These are phyloP conservation scores for Pristionchus maxplancki DNA, from an alignment of 2,888 invertebrate species.

Conservation along the genomic window DNA sequence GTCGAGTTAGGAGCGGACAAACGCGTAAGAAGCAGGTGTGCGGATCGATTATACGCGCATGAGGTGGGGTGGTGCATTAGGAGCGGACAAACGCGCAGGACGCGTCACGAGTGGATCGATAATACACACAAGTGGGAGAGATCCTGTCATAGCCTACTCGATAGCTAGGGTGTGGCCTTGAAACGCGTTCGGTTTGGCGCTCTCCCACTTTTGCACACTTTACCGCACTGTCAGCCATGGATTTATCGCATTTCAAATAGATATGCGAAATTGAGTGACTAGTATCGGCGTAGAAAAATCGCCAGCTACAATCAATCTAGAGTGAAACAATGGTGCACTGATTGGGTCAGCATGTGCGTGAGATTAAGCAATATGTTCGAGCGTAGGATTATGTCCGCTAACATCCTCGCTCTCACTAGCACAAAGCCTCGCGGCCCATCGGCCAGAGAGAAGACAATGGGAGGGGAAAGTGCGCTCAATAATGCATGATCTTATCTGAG, in stretches of 20 bases:
- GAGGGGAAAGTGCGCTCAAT: neutral
- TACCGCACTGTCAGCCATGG: neutral
- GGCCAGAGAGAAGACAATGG: neutral
- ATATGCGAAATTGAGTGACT: neutral
- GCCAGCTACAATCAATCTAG: too few species aligned
- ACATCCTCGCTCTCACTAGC: too few species aligned
- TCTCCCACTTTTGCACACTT: neutral
- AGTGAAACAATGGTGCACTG: neutral
- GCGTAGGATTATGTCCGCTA: too few species aligned
- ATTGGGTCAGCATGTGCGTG: neutral
- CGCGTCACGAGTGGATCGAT: neutral
- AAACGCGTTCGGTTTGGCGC: neutral
- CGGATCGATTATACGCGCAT: too few species aligned
- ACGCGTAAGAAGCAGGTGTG: too few species aligned
- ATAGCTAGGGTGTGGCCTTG: neutral
- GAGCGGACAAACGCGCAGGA: too few species aligned
- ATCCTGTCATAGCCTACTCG: neutral
- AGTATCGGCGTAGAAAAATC: too few species aligned
- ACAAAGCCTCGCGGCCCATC: too few species aligned
- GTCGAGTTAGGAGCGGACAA: too few species aligned
- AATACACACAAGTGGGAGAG: too few species aligned
- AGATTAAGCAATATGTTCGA: too few species aligned
- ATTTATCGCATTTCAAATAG: neutral
- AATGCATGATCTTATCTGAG: neutral
- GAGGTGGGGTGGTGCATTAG: too few species aligned